Percentiles rank a stretch among this genome's conserved stretches.
phyloP scores from a whole-genome alignment of 2,113 vertebrate species.

The Condylura cristata region DNA sequence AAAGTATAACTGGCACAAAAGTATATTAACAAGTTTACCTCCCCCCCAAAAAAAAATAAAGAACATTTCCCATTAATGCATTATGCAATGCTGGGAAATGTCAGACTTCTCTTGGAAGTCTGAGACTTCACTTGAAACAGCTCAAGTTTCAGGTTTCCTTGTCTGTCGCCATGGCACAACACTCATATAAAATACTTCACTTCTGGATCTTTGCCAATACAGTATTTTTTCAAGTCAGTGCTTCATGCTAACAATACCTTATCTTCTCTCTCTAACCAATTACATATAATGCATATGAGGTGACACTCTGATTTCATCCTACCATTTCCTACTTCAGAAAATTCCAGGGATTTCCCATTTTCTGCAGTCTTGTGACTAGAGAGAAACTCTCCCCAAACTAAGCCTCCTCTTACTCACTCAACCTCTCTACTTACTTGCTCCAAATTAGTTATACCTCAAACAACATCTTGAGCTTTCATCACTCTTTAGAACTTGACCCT shows the following conservation, averaged over 20 bases:
- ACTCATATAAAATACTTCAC: not conserved
- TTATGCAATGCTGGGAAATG: not conserved
- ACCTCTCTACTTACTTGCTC: not conserved
- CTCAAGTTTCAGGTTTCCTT: conserved; percentile 46
- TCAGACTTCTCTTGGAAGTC: not conserved
- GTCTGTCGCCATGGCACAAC: not conserved
- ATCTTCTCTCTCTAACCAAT: not conserved
- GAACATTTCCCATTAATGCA: conserved; percentile 8
- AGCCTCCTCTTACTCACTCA: not conserved
- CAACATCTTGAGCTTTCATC: not conserved
- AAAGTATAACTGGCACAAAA: conserved; percentile 36
- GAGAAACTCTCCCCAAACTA: not conserved
- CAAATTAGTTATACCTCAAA: not conserved
- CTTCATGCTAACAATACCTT: not conserved
- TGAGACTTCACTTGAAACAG: conserved; percentile 4
- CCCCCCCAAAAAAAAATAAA: too few species aligned
- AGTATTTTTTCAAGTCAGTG: not conserved
- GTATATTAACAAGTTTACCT: conserved; percentile 32
- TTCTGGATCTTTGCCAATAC: not conserved
- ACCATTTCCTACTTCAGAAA: conserved; percentile 40
- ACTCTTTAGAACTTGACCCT: not conserved
- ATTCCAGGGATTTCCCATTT: not conserved
- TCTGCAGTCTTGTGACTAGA: not conserved
- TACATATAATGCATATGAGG: not conserved
- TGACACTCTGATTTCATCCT: not conserved